Base-by-base conservation (phyloP, 2,888 invertebrate species). In the Brenthis daphne region DNA sequence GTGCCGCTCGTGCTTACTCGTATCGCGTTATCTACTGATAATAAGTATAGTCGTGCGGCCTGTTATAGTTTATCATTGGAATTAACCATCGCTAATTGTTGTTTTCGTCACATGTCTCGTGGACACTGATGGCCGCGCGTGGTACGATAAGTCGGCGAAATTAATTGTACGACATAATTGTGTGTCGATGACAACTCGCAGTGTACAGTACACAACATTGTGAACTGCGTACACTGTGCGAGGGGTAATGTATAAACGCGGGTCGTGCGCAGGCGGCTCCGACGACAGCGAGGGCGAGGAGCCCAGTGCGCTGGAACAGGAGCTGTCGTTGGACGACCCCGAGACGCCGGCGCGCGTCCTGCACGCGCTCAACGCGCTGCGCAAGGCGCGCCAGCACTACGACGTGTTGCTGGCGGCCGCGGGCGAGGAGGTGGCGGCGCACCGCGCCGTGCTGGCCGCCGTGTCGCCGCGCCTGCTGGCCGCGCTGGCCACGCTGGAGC, bases 341-440 rank as follows among this genome's bases (percentile, higher is more conserved):
- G 90, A 84, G 57, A 94, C 94, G 80, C 94, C 95, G 74, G 88
- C 93, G 74, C 92, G 94, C 76, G 94, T 95, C 76, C 93, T 97
- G 73, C 87, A 92, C 66, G 94, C 95, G 51, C 94, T 97, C 76
- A 96, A 96, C 90, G 96, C 95, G 90, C 95, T 97, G 94, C 94
- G 97, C 79, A 96, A 96, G 88, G 96, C 96, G 85, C 95, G 96
- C 69, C 96, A 97, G 84, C 97, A 98, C 89, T 98, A 96, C 91
- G 98, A 98, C 92, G 96, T 96, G 77, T 94, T 96, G 80, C 93
- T 98, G 79, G 95, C 96, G 85, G 97, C 96, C 82, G 94, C 94
- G 91, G 93, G 93, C 70, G 86, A 79, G 69, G 89, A 88, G 81
- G 81, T 88, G 75, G 77, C 88, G 47, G 97, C 97, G 85, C 98